Conservation (phyloP, 2,113 vertebrate species). For the Phoxinus phoxinus region DNA sequence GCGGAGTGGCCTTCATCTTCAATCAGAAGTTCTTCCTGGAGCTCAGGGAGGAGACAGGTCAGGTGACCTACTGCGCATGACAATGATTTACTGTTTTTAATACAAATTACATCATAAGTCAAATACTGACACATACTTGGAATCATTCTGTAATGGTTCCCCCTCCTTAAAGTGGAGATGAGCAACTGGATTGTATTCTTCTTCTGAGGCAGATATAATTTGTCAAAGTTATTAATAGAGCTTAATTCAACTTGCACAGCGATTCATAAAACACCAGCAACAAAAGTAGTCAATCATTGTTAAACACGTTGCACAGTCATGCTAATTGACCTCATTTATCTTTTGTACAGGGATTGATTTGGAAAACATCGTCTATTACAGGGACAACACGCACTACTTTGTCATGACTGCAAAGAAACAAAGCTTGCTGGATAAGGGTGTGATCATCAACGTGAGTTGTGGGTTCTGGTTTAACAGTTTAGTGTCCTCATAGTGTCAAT, state of each 20-base stretch:
- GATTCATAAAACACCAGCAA: background rate
- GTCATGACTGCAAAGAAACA: constrained; percentile 99
- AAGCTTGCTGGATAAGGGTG: constrained; percentile 93
- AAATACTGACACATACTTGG: background rate
- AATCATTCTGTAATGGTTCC: background rate
- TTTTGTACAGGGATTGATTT: constrained; percentile 88
- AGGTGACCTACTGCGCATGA: background rate
- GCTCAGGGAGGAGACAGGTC: constrained; percentile 93
- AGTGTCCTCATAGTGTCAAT: no score
- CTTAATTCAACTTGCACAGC: background rate
- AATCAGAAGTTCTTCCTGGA: constrained; percentile 99
- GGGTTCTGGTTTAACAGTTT: background rate
- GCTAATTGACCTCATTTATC: constrained; percentile 17
- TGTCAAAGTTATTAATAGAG: constrained; percentile 2
- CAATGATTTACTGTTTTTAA: background rate
- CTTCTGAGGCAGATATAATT: background rate
- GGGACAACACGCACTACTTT: constrained; percentile 96
- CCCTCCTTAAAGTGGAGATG: background rate
- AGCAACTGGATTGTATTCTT: background rate
- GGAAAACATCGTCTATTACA: constrained; percentile 99
- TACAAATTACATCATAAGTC: background rate
- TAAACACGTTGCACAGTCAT: background rate
- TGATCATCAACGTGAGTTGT: constrained; percentile 87
- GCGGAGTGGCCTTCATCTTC: constrained; percentile 98
- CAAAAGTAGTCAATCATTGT: background rate